phyloP scores from a whole-genome alignment of 2,888 invertebrate species.

The Glyphotaelius pellucidus region DNA sequence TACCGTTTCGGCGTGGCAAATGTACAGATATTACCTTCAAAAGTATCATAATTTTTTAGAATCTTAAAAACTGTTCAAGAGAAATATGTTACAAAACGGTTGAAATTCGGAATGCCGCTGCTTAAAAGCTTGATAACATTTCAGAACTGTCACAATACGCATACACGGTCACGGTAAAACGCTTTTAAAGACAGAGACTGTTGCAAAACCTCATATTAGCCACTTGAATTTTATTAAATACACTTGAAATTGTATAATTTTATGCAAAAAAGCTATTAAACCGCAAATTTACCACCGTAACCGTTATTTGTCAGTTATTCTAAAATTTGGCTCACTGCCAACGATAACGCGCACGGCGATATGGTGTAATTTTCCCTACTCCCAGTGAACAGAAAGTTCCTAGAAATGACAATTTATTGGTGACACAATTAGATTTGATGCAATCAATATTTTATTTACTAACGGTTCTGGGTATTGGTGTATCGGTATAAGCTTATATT shows the following conservation, averaged over 20 bases:
- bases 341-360: constrained; percentile 12
- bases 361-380: constrained; percentile 31
- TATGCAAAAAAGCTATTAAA: not conserved
- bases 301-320: not conserved
- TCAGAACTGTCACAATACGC: not conserved
- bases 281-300: not conserved
- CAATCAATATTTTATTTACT: no score
- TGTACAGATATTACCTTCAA: no score
- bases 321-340: constrained; percentile 24
- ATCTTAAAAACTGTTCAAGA: no score
- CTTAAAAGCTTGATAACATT: no score
- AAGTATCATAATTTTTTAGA: no score
- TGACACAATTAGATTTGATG: no score
- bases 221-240: not conserved
- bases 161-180: not conserved
- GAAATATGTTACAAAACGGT: no score
- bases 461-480: no score
- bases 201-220: not conserved
- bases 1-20: no score
- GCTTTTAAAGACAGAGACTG: not conserved
- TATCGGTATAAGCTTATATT: no score
- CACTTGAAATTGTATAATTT: not conserved
- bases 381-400: not conserved
- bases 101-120: no score
- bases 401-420: no score